Percentiles rank a stretch among this genome's conserved stretches.
phyloP scores from a whole-genome alignment of 2,113 vertebrate genomes.

The Okapia johnstoni region DNA sequence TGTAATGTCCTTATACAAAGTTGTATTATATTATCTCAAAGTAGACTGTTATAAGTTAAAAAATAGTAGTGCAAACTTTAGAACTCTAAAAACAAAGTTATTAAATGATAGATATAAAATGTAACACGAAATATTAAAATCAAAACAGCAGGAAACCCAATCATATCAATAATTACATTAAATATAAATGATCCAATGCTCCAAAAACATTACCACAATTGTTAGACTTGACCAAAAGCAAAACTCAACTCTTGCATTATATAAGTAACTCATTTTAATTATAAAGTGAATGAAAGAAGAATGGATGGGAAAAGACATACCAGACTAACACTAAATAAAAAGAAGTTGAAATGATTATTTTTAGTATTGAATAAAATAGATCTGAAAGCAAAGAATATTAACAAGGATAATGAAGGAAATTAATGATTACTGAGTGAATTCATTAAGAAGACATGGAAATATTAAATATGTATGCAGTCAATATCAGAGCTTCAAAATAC shows the following conservation, averaged over 20 bases:
- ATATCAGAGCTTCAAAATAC: not conserved
- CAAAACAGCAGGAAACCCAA: not conserved
- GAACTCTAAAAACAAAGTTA: not conserved
- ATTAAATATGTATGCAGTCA: not conserved
- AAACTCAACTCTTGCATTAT: not conserved
- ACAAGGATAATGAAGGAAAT: not conserved
- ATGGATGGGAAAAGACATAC: not conserved
- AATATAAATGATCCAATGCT: not conserved
- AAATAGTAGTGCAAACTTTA: not conserved
- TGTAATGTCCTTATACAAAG: not conserved
- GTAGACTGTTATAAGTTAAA: not conserved
- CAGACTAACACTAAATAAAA: not conserved
- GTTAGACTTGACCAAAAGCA: not conserved
- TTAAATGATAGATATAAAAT: not conserved
- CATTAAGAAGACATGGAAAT: not conserved
- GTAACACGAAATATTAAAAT: not conserved
- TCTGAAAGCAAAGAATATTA: not conserved
- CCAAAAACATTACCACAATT: not conserved
- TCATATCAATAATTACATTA: not conserved
- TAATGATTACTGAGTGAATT: not conserved
- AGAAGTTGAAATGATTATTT: not conserved
- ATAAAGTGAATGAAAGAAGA: not conserved
- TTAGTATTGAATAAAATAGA: not conserved
- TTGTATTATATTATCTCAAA: not conserved
- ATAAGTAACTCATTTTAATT: not conserved